A percentile compares a stretch with the other conserved stretches of the same genome.
phyloP scores from a whole-genome alignment of 2,888 invertebrate species.

The Pachliopta kotzebuea region DNA sequence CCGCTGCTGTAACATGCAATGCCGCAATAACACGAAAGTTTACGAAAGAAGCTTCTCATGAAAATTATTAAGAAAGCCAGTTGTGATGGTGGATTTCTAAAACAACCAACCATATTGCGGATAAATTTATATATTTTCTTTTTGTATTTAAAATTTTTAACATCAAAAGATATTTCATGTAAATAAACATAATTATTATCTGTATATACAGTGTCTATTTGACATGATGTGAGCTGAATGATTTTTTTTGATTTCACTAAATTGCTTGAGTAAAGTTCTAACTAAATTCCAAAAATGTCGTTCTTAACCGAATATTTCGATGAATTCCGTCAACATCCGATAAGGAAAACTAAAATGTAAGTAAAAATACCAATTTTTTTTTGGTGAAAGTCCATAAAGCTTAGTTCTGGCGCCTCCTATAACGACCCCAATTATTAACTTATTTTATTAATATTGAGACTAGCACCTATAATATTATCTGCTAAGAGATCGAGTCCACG shows the following conservation, averaged over 20 bases:
- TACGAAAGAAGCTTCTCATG: conserved; percentile 52
- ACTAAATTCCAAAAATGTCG: conserved; percentile 51
- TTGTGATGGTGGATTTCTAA: conserved; percentile 34
- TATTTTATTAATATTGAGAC: too few relatives aligned
- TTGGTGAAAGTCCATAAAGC: not conserved
- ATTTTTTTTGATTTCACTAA: conserved; percentile 27
- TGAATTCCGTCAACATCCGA: conserved; percentile 65
- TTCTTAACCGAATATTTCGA: conserved; percentile 75
- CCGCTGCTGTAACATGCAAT: conserved; percentile 61
- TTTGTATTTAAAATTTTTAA: too few relatives aligned
- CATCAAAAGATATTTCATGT: too few relatives aligned
- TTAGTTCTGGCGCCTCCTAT: too few relatives aligned
- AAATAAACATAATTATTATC: not conserved
- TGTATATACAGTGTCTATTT: not conserved
- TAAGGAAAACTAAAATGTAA: conserved; percentile 67
- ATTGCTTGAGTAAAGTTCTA: conserved; percentile 29
- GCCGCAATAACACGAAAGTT: conserved; percentile 61
- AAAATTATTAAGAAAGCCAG: conserved; percentile 42
- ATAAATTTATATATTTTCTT: too few relatives aligned
- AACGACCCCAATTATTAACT: too few relatives aligned
- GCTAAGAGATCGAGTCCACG: too few relatives aligned
- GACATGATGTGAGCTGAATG: not conserved
- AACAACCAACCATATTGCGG: conserved; percentile 17
- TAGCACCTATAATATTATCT: too few relatives aligned
- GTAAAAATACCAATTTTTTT: conserved; percentile 36